Evolutionary conservation across 2,888 invertebrate genomes (phyloP).

Genomic region (Cactoblastis cactorum): DNA sequence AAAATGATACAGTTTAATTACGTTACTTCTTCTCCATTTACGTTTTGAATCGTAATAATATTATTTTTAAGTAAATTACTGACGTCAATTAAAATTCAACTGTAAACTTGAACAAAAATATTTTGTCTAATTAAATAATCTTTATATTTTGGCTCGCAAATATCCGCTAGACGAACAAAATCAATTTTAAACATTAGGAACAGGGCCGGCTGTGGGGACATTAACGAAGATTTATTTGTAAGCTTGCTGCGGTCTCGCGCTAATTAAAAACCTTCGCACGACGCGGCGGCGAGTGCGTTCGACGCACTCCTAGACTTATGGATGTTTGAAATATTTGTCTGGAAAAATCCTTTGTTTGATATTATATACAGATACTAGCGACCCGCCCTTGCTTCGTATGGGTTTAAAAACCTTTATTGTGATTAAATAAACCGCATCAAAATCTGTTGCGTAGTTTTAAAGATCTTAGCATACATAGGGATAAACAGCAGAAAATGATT

Average conservation of each 20-base stretch:
- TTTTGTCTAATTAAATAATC: neutral
- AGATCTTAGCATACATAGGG: no score
- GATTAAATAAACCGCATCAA: no score
- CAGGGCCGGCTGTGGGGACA: conserved; percentile 65
- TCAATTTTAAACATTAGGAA: conserved; percentile 19
- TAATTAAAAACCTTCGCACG: conserved; percentile 73
- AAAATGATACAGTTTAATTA: no score
- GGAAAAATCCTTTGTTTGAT: neutral
- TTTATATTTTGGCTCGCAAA: neutral
- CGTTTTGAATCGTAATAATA: no score
- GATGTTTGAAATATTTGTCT: neutral
- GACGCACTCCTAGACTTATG: conserved; percentile 38
- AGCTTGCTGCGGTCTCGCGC: conserved; percentile 43
- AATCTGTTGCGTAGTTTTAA: no score
- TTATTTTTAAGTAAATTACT: no score
- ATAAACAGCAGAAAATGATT: no score
- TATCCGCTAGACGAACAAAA: conserved; percentile 4
- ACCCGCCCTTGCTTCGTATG: no score
- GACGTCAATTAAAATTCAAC: no score
- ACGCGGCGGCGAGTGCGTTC: conserved; percentile 40
- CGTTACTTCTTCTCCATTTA: no score
- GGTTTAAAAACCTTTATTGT: no score
- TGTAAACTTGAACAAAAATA: neutral
- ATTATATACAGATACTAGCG: no score
- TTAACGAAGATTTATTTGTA: conserved; percentile 74